These are phyloP conservation scores for Rambutsinella grinnellia DNA, from an alignment of 2,888 invertebrate genomes.

Conservation along the genomic window DNA sequence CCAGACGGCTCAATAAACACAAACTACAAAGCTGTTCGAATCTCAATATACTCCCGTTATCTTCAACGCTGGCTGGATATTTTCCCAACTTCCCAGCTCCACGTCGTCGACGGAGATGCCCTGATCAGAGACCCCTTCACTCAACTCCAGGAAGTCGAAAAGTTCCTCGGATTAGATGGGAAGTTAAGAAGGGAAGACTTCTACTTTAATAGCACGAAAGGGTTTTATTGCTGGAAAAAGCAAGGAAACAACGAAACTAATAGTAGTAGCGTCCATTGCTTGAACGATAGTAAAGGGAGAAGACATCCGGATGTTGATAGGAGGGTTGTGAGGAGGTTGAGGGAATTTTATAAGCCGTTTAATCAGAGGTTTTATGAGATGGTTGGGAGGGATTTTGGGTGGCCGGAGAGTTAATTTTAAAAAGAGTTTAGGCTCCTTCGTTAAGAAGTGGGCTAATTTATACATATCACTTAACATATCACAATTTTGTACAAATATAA, in stretches of 20 bases:
- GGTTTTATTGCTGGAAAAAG: slow-evolving; percentile 84
- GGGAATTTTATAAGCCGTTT: slow-evolving; percentile 90
- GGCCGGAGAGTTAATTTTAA: slow-evolving; percentile 93
- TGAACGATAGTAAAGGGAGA: slow-evolving; percentile 77
- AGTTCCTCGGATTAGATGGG: slow-evolving; percentile 82
- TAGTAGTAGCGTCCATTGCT: slow-evolving; percentile 78
- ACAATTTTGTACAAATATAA: too few species aligned
- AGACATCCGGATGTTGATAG: slow-evolving; percentile 89
- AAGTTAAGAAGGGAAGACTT: slow-evolving; percentile 87
- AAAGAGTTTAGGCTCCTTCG: too few species aligned
- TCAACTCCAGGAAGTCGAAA: slow-evolving; percentile 88
- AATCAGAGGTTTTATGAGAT: slow-evolving; percentile 93
- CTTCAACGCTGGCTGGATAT: slow-evolving; percentile 92
- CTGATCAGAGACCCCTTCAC: slow-evolving; percentile 77
- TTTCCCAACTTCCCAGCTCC: slow-evolving; percentile 91
- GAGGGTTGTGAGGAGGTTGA: slow-evolving; percentile 81
- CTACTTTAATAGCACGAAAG: slow-evolving; percentile 96
- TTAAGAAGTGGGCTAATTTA: too few species aligned
- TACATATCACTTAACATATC: too few species aligned
- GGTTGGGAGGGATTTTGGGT: slow-evolving; percentile 92
- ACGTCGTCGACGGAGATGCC: slow-evolving; percentile 89
- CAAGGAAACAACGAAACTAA: slow-evolving; percentile 68
- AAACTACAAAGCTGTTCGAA: slow-evolving; percentile 85
- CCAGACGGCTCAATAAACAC: slow-evolving; percentile 87
- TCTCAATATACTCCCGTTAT: slow-evolving; percentile 92